Conservation (phyloP, 2,113 vertebrate species). For the Callipepla squamata region DNA sequence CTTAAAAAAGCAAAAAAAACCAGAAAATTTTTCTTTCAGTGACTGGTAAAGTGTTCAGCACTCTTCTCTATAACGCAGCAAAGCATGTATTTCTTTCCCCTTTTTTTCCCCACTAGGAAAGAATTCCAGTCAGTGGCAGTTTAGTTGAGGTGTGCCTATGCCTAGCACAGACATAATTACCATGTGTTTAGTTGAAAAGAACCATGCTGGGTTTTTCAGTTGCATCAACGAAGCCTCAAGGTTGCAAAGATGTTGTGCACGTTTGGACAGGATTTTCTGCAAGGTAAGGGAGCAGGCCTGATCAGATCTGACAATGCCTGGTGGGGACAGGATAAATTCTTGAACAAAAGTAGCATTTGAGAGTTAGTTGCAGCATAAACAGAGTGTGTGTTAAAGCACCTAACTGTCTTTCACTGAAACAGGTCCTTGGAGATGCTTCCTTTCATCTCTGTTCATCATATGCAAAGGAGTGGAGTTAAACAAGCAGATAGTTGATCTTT, state of each 20-base stretch:
- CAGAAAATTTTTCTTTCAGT: neutral
- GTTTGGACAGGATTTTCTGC: neutral
- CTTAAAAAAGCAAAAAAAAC: fast-evolving
- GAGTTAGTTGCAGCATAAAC: neutral
- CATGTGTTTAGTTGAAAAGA: neutral
- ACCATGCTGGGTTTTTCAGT: neutral
- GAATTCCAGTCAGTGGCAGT: too few relatives aligned
- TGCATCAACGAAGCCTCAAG: fast-evolving
- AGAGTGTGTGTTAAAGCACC: neutral
- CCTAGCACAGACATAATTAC: neutral
- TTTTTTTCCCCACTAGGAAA: neutral
- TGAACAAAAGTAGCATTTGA: neutral
- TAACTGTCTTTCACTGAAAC: neutral
- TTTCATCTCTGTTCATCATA: conserved; percentile 36
- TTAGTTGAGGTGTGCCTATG: neutral
- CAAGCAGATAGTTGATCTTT: neutral
- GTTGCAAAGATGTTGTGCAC: neutral
- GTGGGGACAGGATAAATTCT: neutral
- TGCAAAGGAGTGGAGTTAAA: neutral
- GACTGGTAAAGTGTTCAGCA: neutral
- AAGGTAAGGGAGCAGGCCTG: neutral
- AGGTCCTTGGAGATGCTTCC: neutral
- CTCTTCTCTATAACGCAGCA: fast-evolving
- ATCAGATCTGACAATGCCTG: conserved; percentile 28
- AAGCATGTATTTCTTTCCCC: fast-evolving